Evolutionary conservation across 2,888 invertebrate genomes (phyloP).

Genomic region (Dolichomitus sp.): DNA sequence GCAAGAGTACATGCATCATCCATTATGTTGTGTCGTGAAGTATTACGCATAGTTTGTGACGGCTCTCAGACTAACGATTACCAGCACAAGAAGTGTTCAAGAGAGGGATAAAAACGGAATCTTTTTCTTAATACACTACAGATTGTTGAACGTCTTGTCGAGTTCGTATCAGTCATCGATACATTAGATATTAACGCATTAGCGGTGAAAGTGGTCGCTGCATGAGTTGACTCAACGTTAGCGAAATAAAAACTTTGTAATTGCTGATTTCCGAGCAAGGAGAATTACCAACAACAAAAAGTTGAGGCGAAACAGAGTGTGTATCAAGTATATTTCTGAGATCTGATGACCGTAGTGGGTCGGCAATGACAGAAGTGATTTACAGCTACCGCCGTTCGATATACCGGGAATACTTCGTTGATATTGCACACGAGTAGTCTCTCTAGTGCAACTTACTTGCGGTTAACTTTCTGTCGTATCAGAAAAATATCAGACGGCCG

Average conservation of each 20-base stretch:
- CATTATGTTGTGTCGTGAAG: not conserved
- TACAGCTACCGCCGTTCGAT: not conserved
- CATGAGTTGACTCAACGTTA: not conserved
- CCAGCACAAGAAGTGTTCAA: not conserved
- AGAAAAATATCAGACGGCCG: constrained; percentile 20
- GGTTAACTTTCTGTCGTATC: not conserved
- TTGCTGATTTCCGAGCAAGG: not conserved
- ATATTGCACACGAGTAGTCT: not conserved
- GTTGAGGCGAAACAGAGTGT: not conserved
- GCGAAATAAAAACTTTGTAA: not conserved
- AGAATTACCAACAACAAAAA: not conserved
- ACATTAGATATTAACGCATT: constrained; percentile 11
- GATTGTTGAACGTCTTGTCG: not conserved
- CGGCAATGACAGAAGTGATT: constrained; percentile 13
- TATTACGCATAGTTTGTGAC: constrained; percentile 2
- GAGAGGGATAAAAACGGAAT: constrained; percentile 8
- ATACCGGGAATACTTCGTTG: not conserved
- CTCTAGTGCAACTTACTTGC: not conserved
- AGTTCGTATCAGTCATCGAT: constrained; percentile 15
- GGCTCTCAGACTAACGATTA: constrained; percentile 1
- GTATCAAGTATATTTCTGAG: not conserved
- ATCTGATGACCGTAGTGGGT: constrained; percentile 4
- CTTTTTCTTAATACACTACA: not conserved
- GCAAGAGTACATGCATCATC: not conserved
- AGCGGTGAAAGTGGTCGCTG: not conserved